A percentile compares a stretch with the other conserved stretches of the same genome.
Conservation (phyloP, 2,113 vertebrate genomes). For the Antechinus flavipes region DNA sequence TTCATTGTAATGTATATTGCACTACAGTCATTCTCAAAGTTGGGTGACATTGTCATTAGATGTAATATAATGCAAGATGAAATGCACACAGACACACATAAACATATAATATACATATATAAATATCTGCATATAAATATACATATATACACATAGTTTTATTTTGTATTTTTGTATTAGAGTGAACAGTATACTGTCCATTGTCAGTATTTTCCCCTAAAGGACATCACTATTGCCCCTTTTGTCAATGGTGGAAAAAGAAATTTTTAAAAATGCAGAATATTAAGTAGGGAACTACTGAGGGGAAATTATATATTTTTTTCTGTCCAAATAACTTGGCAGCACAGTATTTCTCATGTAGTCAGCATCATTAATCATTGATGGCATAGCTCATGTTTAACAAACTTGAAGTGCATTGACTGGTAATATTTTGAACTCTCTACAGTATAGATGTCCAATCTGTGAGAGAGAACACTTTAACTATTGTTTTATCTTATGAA, state of each 20-base stretch:
- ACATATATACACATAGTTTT: background rate
- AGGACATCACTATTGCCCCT: background rate
- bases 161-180: background rate
- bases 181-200: background rate
- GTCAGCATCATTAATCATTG: background rate
- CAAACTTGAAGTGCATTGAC: background rate
- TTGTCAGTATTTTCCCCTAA: background rate
- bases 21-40: background rate
- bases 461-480: background rate
- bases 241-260: background rate
- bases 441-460: constrained; percentile 12
- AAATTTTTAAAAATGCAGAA: background rate
- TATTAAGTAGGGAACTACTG: background rate
- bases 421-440: background rate
- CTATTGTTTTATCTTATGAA: constrained; percentile 16
- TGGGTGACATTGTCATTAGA: background rate
- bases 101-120: too few species aligned
- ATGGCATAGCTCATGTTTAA: background rate
- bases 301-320: background rate
- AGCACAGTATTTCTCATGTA: background rate
- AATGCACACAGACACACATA: background rate
- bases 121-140: background rate
- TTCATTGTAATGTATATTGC: background rate
- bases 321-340: background rate
- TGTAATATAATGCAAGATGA: background rate